Percentiles rank a stretch among this genome's conserved stretches.
These are phyloP conservation scores for Corydoras sp. DNA, from an alignment of 2,113 vertebrate genomes.

Conservation along the genomic window DNA sequence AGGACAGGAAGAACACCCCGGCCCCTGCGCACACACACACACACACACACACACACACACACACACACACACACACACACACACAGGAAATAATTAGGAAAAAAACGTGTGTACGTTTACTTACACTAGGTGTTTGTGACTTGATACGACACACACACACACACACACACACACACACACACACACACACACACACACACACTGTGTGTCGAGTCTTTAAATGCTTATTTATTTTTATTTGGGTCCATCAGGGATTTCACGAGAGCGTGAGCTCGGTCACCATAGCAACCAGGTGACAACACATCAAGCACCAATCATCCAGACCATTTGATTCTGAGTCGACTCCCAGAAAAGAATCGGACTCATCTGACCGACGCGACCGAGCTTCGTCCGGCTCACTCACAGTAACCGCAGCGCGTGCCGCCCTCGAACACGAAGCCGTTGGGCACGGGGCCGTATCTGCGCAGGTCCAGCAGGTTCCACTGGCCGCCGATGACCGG, in stretches of 20 bases:
- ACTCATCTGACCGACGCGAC: neutral
- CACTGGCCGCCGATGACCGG: slow-evolving; percentile 82
- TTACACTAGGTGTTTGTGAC: too few species aligned
- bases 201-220: too few species aligned
- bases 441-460: slow-evolving; percentile 85
- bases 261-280: slow-evolving; percentile 9
- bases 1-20: slow-evolving; percentile 88
- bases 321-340: neutral
- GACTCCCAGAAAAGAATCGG: neutral
- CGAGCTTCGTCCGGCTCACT: slow-evolving; percentile 60
- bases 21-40: slow-evolving; percentile 73
- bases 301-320: neutral
- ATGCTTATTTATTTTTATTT: too few species aligned
- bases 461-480: slow-evolving; percentile 87
- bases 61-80: too few species aligned
- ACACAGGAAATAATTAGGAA: too few species aligned
- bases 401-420: slow-evolving; percentile 92
- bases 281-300: slow-evolving; percentile 20
- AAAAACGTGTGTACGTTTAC: too few species aligned
- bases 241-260: neutral
- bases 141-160: too few species aligned
- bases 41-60: slow-evolving; percentile 11
- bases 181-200: too few species aligned
- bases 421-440: slow-evolving; percentile 98
- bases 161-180: too few species aligned